Conservation (phyloP, 2,797 vertebrate genomes). For the Champsocephalus gunnari region DNA sequence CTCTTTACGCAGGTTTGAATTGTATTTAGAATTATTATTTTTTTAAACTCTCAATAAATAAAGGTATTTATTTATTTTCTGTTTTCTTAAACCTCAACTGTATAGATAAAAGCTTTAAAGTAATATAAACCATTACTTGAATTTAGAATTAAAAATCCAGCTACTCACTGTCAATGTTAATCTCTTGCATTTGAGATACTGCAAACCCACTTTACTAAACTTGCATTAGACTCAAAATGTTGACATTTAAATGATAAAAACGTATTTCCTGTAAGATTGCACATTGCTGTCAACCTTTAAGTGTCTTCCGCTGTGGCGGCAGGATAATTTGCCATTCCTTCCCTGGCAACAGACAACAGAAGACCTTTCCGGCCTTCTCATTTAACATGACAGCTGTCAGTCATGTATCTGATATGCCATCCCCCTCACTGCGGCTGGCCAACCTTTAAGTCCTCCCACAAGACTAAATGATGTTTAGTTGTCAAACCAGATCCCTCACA, state of each 20-base stretch:
- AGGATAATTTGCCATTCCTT: constrained; percentile 36
- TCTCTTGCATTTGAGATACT: neutral
- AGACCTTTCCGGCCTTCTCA: constrained; percentile 58
- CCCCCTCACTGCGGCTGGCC: constrained; percentile 11
- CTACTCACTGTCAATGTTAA: neutral
- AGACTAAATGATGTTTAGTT: neutral
- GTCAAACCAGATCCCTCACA: constrained; percentile 31
- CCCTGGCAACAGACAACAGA: constrained; percentile 48
- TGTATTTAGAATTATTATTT: neutral
- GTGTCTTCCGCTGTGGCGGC: neutral
- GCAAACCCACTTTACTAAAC: neutral
- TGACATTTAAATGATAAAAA: constrained; percentile 9
- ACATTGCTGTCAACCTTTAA: constrained; percentile 38
- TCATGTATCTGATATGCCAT: constrained; percentile 32
- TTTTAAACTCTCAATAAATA: neutral
- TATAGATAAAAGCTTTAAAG: neutral
- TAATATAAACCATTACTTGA: no score
- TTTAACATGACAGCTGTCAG: constrained; percentile 58
- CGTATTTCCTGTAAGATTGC: neutral
- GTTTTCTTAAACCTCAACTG: neutral
- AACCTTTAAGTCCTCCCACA: constrained; percentile 52
- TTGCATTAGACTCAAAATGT: neutral
- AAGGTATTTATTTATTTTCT: neutral
- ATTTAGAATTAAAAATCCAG: neutral
- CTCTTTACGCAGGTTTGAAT: neutral